Conservation (phyloP, 1,140 invertebrate species). For the Scaptomyza graminum region DNA sequence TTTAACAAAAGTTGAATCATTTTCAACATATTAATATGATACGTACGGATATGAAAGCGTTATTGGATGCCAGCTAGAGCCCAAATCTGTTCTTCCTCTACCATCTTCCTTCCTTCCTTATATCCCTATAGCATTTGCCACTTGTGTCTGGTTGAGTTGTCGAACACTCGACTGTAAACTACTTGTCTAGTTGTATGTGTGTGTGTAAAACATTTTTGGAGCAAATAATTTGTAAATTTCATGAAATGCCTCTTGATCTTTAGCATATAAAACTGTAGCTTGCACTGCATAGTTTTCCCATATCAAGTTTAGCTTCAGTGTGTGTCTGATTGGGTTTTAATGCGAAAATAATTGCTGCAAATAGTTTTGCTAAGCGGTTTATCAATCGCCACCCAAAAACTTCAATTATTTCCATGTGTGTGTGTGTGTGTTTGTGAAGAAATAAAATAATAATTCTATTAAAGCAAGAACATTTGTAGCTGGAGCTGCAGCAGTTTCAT, state of each 20-base stretch:
- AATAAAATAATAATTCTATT: slow-evolving; percentile 20
- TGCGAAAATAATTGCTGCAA: slow-evolving; percentile 65
- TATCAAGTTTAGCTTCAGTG: slow-evolving; percentile 24
- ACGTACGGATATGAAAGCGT: slow-evolving; percentile 17
- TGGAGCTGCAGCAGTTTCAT: slow-evolving; percentile 1
- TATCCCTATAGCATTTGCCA: slow-evolving; percentile 17
- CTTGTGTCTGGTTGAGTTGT: slow-evolving; percentile 54
- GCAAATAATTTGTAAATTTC: slow-evolving; percentile 55
- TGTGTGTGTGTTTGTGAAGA: too few relatives aligned
- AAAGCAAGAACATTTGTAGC: background rate
- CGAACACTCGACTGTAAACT: slow-evolving; percentile 34
- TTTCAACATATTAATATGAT: slow-evolving; percentile 58
- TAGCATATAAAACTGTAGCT: slow-evolving; percentile 62
- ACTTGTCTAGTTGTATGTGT: slow-evolving; percentile 5
- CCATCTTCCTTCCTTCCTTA: background rate
- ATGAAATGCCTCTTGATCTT: slow-evolving; percentile 59
- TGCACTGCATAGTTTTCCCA: slow-evolving; percentile 45
- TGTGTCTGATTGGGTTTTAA: slow-evolving; percentile 64
- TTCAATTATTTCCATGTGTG: slow-evolving; percentile 23
- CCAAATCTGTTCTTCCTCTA: background rate
- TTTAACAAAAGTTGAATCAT: slow-evolving; percentile 66
- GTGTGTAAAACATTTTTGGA: slow-evolving; percentile 48
- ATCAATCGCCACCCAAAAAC: slow-evolving; percentile 22
- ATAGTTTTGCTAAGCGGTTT: slow-evolving; percentile 56
- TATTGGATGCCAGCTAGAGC: slow-evolving; percentile 7